These are phyloP conservation scores for Tympanuchus pallidicinctus DNA, from an alignment of 2,113 vertebrate species.

Conservation along the genomic window DNA sequence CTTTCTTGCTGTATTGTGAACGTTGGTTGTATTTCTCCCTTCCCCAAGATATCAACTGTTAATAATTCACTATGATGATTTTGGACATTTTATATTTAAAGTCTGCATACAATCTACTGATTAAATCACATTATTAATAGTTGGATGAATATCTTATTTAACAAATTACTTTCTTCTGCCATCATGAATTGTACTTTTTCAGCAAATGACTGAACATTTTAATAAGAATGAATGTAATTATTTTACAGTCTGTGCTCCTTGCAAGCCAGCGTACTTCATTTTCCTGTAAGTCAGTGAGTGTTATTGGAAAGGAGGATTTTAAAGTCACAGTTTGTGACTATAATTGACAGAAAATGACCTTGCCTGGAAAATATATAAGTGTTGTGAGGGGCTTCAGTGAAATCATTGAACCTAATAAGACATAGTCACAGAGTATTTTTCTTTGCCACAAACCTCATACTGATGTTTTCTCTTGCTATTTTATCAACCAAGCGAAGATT, in stretches of 20 bases:
- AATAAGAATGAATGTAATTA: slow-evolving; percentile 78
- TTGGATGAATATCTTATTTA: slow-evolving; percentile 77
- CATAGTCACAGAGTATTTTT: background rate
- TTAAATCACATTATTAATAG: slow-evolving; percentile 77
- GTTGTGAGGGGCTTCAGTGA: background rate
- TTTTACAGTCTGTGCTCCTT: slow-evolving; percentile 73
- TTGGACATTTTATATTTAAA: slow-evolving; percentile 73
- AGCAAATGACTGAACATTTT: slow-evolving; percentile 76
- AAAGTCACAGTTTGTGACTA: slow-evolving; percentile 8
- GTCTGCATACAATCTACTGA: slow-evolving; percentile 70
- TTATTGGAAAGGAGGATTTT: slow-evolving; percentile 63
- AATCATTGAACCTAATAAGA: slow-evolving; percentile 3
- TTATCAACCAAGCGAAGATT: background rate
- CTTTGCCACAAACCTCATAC: background rate
- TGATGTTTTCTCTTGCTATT: background rate
- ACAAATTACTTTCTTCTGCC: slow-evolving; percentile 72
- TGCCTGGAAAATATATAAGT: slow-evolving; percentile 50
- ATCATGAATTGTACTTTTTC: slow-evolving; percentile 74
- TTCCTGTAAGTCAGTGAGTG: slow-evolving; percentile 50
- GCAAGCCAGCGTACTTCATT: slow-evolving; percentile 55
- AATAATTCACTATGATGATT: slow-evolving; percentile 78
- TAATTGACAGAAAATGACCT: slow-evolving; percentile 55
- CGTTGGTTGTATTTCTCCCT: slow-evolving; percentile 8
- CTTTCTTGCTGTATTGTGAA: background rate
- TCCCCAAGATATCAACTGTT: slow-evolving; percentile 57